These are phyloP conservation scores for Rhimphoctona megacephalus DNA, from an alignment of 2,888 invertebrate genomes.

Conservation along the genomic window DNA sequence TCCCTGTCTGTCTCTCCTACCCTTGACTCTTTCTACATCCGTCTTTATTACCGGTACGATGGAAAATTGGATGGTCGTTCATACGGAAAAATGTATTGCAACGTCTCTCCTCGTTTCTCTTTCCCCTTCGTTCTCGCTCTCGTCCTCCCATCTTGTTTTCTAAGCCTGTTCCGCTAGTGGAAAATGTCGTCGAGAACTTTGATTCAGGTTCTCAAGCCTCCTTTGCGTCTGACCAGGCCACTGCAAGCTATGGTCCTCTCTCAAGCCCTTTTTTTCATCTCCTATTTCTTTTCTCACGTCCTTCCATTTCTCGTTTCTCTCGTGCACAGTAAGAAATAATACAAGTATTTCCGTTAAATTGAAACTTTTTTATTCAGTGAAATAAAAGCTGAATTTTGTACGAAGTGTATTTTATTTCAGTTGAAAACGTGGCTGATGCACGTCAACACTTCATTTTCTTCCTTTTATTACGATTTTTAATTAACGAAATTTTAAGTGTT, in stretches of 20 bases:
- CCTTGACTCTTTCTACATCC: conserved; percentile 64
- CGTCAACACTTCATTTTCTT: neutral
- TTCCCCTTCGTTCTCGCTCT: neutral
- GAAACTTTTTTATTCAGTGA: neutral
- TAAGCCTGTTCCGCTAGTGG: neutral
- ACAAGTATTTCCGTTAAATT: conserved; percentile 11
- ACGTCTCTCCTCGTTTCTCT: conserved; percentile 30
- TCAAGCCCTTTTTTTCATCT: neutral
- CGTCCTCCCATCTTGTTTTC: neutral
- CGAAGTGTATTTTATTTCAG: neutral
- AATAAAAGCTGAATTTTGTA: neutral
- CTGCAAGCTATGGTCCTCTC: neutral
- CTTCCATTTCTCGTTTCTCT: neutral
- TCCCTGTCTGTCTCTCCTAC: conserved; percentile 4
- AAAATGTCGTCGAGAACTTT: conserved; percentile 16
- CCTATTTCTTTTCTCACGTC: neutral
- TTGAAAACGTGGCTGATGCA: neutral
- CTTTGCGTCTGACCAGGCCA: conserved; percentile 34
- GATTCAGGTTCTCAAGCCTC: conserved; percentile 24
- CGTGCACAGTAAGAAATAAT: neutral
- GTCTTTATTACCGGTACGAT: conserved; percentile 73
- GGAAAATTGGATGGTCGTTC: conserved; percentile 67
- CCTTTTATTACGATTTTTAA: neutral
- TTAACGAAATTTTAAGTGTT: neutral
- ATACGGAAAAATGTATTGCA: conserved; percentile 65